Conservation (phyloP, 2,888 invertebrate species). For the Drosophila stalkeri region DNA sequence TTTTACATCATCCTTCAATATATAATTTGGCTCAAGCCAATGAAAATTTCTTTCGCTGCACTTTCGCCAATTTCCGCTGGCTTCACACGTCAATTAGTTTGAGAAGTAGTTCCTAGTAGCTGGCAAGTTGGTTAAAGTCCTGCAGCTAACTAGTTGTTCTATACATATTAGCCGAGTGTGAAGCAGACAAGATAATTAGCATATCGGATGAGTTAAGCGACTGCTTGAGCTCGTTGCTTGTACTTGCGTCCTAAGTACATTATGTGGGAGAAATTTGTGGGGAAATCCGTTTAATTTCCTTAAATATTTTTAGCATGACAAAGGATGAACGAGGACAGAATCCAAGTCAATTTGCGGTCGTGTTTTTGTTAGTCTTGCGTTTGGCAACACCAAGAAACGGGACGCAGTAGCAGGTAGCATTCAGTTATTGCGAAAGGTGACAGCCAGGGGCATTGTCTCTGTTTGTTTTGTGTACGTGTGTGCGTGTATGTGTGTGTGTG, state of each 20-base stretch:
- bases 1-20: background rate
- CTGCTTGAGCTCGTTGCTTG: conserved; percentile 2
- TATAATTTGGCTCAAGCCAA: background rate
- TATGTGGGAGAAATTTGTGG: conserved; percentile 26
- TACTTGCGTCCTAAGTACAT: conserved; percentile 17
- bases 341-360: conserved; percentile 73
- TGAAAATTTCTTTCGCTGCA: background rate
- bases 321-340: conserved; percentile 41
- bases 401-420: conserved; percentile 22
- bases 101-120: background rate
- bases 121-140: conserved; percentile 13
- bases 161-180: conserved; percentile 28
- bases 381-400: conserved; percentile 38
- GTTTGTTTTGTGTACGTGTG: conserved; percentile 19
- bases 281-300: conserved; percentile 76
- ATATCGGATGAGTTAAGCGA: conserved; percentile 36
- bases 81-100: conserved; percentile 15
- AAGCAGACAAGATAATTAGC: conserved; percentile 52
- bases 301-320: conserved; percentile 45
- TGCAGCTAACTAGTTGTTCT: background rate
- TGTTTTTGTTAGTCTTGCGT: conserved; percentile 72
- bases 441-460: conserved; percentile 38
- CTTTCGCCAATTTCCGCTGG: conserved; percentile 16
- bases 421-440: conserved; percentile 49
- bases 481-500: conserved; percentile 35